These are phyloP conservation scores for Crypturellus tataupa DNA, from an alignment of 2,797 vertebrate genomes.

Conservation along the genomic window DNA sequence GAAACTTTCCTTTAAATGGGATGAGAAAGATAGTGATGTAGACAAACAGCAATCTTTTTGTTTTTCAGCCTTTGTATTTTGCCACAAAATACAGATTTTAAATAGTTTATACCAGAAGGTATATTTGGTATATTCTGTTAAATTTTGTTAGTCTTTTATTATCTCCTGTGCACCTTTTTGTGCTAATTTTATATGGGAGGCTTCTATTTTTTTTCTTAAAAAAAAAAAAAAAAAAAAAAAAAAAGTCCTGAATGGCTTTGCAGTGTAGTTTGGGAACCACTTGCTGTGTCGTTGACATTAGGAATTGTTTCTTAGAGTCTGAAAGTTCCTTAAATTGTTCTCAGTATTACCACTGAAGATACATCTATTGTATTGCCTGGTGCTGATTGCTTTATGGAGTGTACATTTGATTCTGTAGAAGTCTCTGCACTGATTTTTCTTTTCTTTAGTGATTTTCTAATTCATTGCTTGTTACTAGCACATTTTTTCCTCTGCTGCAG, in stretches of 20 bases:
- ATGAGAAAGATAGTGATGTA: not conserved
- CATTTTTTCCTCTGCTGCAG: not conserved
- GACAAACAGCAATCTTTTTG: conserved; percentile 2
- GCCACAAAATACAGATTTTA: not conserved
- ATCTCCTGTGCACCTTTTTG: not conserved
- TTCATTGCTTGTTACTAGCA: not conserved
- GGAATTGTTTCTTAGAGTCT: not conserved
- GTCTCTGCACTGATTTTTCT: not conserved
- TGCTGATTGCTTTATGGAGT: not conserved
- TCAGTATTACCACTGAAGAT: not conserved
- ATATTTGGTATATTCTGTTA: not conserved
- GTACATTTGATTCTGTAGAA: not conserved
- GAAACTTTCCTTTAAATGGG: conserved; percentile 1
- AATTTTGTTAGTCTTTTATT: not conserved
- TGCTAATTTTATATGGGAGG: not conserved
- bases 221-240: no score
- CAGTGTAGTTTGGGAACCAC: not conserved
- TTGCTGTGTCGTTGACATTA: not conserved
- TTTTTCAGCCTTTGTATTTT: not conserved
- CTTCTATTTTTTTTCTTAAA: not conserved
- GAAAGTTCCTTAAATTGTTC: not conserved
- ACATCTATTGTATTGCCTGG: not conserved
- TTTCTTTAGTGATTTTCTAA: not conserved
- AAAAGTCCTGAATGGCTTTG: not conserved
- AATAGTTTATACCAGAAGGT: not conserved